Base-by-base conservation (phyloP, 2,113 vertebrate genomes). In the Apistogramma diplotaenia region DNA sequence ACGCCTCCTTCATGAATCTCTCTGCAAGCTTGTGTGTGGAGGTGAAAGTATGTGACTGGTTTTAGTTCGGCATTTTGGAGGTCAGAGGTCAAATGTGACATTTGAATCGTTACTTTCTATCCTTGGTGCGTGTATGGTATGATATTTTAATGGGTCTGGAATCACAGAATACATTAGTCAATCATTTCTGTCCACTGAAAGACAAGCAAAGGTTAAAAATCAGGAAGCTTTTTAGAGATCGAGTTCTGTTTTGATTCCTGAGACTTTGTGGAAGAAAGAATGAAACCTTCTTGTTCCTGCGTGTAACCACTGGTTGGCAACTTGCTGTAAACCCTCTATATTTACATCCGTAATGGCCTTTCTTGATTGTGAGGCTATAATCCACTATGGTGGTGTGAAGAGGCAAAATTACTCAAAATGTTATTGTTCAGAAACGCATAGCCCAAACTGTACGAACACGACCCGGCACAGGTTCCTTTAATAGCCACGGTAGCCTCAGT, bases 241-340 rank as follows among this genome's bases (percentile, higher is more conserved):
- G 43, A 25, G 13, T 21, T 65, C 35, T 25, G 4, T 65, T 65
- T 65, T 25, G 0, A 43, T 40, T 65, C 35, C 35, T 43, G 13
- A 65, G 8, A 65, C 35, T 25, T 65, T 16, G 9, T 43, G 21
- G 61, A 65, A 10, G 35, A 65, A 65, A 43, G 4, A n/a, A n/a
- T n/a, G n/a, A n/a, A n/a, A n/a, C n/a, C 31, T 37, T 37, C 11
- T 0, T 0, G 58, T 35, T 1, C 29, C 7, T 21, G 18, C 35
- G 31, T n/a, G 35, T 23, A 21, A 55, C 5, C 5, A 37, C 1
- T 0, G 19, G 31, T 37, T 61, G 35, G 59, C 33, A 61, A 21
- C 33, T 37, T 37, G 33, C n/a, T 8, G 19, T 61, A 61, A 61
- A 61, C 33, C 33, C 10, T 37, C 31, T 61, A 31, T 61, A 37